phyloP scores from a whole-genome alignment of 2,888 invertebrate genomes.

The Hydriomena furcata region DNA sequence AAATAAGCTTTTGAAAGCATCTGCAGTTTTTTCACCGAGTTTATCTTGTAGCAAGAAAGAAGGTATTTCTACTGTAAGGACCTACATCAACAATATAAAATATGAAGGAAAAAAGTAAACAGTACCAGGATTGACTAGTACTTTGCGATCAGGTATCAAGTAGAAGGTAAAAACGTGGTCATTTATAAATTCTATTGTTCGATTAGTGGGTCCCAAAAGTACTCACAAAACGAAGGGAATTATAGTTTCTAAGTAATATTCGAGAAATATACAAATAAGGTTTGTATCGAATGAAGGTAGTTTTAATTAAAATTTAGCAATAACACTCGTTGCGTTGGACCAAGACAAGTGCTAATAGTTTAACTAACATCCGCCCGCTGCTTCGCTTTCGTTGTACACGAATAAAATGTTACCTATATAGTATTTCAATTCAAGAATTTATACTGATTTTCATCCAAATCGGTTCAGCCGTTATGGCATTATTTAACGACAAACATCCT shows the following conservation, averaged over 20 bases:
- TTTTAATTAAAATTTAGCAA: conserved; percentile 48
- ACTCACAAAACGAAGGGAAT: conserved; percentile 47
- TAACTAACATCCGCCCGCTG: no score
- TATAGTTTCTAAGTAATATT: conserved; percentile 43
- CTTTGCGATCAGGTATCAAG: conserved; percentile 35
- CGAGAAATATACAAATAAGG: conserved; percentile 45
- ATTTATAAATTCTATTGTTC: conserved; percentile 26
- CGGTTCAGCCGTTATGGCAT: no score
- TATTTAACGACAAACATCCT: no score
- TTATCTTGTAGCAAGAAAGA: conserved; percentile 11
- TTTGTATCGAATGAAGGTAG: conserved; percentile 41
- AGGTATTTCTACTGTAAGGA: conserved; percentile 11
- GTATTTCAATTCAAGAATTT: no score
- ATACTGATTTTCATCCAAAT: no score
- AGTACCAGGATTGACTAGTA: conserved; percentile 58
- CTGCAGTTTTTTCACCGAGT: conserved; percentile 1
- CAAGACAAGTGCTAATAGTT: conserved; percentile 1
- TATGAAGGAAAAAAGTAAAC: conserved; percentile 41
- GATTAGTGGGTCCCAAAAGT: conserved; percentile 42
- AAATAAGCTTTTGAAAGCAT: background rate
- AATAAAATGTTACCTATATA: no score
- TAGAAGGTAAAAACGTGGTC: conserved; percentile 25
- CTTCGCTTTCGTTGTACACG: no score
- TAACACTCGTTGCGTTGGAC: conserved; percentile 29
- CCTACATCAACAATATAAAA: conserved; percentile 46